Evolutionary conservation across 2,113 vertebrate genomes (phyloP).

Genomic region (Athene noctua): DNA sequence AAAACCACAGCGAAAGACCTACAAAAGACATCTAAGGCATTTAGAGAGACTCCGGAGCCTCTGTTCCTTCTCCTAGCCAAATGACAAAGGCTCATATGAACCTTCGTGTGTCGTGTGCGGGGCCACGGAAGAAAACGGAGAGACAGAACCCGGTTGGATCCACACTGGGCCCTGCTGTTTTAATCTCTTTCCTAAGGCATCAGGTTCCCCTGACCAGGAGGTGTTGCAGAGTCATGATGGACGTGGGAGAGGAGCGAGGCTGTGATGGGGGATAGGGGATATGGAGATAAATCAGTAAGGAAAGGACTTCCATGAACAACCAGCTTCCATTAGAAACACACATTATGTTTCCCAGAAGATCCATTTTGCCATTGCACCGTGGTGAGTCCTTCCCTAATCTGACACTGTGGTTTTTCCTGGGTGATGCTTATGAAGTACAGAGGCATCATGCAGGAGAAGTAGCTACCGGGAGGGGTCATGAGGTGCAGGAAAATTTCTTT

Average conservation of each 20-base stretch:
- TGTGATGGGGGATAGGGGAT: background rate
- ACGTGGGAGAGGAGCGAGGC: background rate
- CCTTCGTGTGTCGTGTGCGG: fast-evolving
- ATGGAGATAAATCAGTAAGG: background rate
- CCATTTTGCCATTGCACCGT: background rate
- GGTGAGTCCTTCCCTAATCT: background rate
- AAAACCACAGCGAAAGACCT: too few relatives aligned
- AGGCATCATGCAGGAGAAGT: background rate
- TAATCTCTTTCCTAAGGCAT: background rate
- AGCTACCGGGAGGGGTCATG: background rate
- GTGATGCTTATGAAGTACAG: background rate
- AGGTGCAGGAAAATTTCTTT: background rate
- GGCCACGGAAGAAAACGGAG: background rate
- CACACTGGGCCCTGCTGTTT: background rate
- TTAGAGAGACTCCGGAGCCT: background rate
- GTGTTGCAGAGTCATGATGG: background rate
- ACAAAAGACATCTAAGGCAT: background rate
- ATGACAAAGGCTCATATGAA: fast-evolving
- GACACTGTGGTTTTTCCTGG: background rate
- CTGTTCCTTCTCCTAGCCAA: fast-evolving
- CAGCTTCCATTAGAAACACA: background rate
- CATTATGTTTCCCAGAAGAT: background rate
- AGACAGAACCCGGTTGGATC: background rate
- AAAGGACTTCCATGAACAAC: background rate
- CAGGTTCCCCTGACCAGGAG: too few relatives aligned